Conservation (phyloP, 1,140 invertebrate genomes). For the Drosophila nigromelanica region DNA sequence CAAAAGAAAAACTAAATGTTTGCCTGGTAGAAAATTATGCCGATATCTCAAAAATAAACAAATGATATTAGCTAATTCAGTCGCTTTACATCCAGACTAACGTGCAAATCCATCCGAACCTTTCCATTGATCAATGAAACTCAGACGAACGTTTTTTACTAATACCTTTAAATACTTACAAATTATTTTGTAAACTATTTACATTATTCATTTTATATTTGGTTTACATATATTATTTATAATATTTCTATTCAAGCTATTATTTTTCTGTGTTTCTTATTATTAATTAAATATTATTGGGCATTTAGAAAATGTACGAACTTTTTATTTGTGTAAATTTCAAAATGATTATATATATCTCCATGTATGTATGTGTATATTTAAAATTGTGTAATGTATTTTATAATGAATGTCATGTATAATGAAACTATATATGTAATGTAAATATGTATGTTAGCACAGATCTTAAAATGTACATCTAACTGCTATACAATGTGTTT, state of each 20-base stretch:
- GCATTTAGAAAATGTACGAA: constrained; percentile 35
- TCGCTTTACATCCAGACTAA: constrained; percentile 62
- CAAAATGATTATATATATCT: constrained; percentile 3
- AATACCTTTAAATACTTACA: constrained; percentile 5
- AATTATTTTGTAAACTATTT: not conserved
- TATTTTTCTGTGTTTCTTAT: constrained; percentile 22
- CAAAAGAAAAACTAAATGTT: constrained; percentile 61
- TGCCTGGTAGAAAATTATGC: constrained; percentile 68
- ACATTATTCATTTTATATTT: constrained; percentile 14
- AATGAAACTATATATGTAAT: constrained; percentile 23
- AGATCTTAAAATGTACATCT: constrained; percentile 21
- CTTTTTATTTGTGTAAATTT: constrained; percentile 8
- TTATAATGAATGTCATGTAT: constrained; percentile 30
- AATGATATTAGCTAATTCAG: constrained; percentile 61
- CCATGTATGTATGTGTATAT: not conserved
- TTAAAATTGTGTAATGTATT: constrained; percentile 28
- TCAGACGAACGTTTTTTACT: constrained; percentile 13
- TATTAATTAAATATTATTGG: constrained; percentile 24
- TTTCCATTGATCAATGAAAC: not conserved
- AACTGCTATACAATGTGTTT: constrained; percentile 22
- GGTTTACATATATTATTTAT: constrained; percentile 4
- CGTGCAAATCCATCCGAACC: not conserved
- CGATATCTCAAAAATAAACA: constrained; percentile 69
- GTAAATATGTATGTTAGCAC: constrained; percentile 8
- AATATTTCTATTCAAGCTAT: not conserved